These are phyloP conservation scores for Andrena bicolor DNA, from an alignment of 2,888 invertebrate species.

Conservation along the genomic window DNA sequence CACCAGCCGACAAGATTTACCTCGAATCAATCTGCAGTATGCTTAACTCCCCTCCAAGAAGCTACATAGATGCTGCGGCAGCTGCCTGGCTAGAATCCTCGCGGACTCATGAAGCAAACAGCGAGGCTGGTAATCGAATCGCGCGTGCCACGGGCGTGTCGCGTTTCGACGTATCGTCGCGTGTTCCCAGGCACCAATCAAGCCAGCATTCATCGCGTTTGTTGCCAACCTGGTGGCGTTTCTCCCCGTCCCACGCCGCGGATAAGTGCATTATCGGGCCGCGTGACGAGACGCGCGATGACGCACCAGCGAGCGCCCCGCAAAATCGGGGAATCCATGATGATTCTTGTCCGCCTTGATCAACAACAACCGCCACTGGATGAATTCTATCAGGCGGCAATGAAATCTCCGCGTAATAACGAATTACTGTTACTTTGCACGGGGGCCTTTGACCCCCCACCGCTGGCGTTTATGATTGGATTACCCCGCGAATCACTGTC, in stretches of 20 bases:
- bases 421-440: conserved; percentile 31
- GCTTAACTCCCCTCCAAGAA: background rate
- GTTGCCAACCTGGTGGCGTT: conserved; percentile 71
- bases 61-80: background rate
- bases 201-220: conserved; percentile 81
- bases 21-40: background rate
- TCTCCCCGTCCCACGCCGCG: conserved; percentile 40
- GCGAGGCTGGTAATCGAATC: conserved; percentile 29
- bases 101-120: conserved; percentile 30
- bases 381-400: conserved; percentile 32
- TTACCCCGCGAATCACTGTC: conserved; percentile 16
- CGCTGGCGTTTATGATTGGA: conserved; percentile 15
- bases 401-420: conserved; percentile 35
- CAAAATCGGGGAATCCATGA: conserved; percentile 31
- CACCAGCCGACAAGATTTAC: background rate
- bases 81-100: background rate
- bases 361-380: background rate
- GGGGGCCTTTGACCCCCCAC: conserved; percentile 15
- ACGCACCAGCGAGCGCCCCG: conserved; percentile 41
- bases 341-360: conserved; percentile 2
- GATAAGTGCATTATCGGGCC: conserved; percentile 62
- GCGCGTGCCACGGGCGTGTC: conserved; percentile 31
- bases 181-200: conserved; percentile 78
- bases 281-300: conserved; percentile 58
- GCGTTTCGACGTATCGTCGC: conserved; percentile 68